Base-by-base conservation (phyloP, 64 coral and sea anemone species). In the Platygyra sinensis region DNA sequence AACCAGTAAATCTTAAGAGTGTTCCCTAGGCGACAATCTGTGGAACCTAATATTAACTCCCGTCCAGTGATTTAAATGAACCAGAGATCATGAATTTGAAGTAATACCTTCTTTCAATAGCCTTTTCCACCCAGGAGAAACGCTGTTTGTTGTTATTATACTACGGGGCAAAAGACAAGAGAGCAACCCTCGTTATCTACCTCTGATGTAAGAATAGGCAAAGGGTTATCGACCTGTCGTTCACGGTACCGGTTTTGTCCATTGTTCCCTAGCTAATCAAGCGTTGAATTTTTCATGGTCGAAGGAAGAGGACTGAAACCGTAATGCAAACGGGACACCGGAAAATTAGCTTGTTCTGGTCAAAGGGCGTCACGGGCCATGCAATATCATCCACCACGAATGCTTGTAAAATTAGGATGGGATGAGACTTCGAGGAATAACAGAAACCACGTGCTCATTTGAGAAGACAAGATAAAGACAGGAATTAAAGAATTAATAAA, bases 191-290 rank as follows among this genome's bases (percentile, higher is more conserved):
- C 63, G 24, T 85, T 71, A 85, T 85, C 29, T 85, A 85, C 81
- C 20, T 63, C 69, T 52, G 38, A 85, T 72, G 81, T 85, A 85
- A 85, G 81, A 85, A 85, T 85, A 85, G 38, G 38, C 11, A 85
- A 39, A 22, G 27, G 63, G 60, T 72, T 72, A 46, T 50, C 30
- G 62, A 72, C 81, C 81, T 36, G 81, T 71, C 63, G 20, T 71
- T 85, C 63, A 69, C 38, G 81, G 81, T 85, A 85, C 81, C 81
- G 62, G 81, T 85, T 52, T 51, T 8, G 39, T 50, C 22, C 62
- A 71, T 85, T 85, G 81, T 85, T 85, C 81, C 7, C 32, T 69
- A 28, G 62, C 63, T 49, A 24, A 50, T 19, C 24, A 71, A 14
- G 20, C 63, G 22, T 51, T 85, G 11, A 85, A 85, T 85, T 69